Base-by-base conservation (phyloP, 2,113 vertebrate genomes). In the Corapipo altera region DNA sequence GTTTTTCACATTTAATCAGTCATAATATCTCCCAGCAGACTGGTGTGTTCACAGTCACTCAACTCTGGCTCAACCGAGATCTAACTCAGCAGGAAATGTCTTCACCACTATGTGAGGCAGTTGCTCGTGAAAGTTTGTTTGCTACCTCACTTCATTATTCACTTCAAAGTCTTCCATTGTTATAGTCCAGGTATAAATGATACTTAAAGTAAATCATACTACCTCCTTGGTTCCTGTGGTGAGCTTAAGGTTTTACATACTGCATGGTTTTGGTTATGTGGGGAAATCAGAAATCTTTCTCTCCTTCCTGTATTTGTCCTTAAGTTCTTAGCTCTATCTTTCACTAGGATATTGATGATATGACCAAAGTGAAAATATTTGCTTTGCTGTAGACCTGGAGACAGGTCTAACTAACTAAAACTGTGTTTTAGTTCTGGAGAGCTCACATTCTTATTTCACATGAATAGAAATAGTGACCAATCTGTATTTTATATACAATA, bases 401-500 rank as follows among this genome's bases (percentile, higher is more conserved):
- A 11, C 49, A n/a, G n/a, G n/a, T n/a, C n/a, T n/a, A n/a, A n/a
- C n/a, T n/a, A n/a, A n/a, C n/a, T n/a, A n/a, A n/a, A n/a, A n/a
- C n/a, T 3, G 0, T 73, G 48, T 48, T 58, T 91, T 64, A 21
- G 19, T 44, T 94, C 18, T 72, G 20, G 12, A 51, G 27, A 85
- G 21, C 41, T 84, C 54, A 30, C 6, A 8, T 72, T 80, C 41
- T 44, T 32, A 26, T 37, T 92, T 93, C 66, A 41, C 6, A 5
- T 35, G n/a, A 92, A 32, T 14, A 77, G 48, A 59, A 92, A 20
- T 39, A 57, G 35, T 57, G 52, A 76, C 44, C 35, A n/a, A 83
- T 57, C 54, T 91, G 46, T 84, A 91, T 97, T 89, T 96, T 72
- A 52, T 71, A 91, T 81, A 88, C 78, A 94, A 88, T 74, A 96